Evolutionary conservation across 2,888 invertebrate genomes (phyloP), one percentile per base, ranked within the genome.

Genomic region (Eledone cirrhosa): DNA sequence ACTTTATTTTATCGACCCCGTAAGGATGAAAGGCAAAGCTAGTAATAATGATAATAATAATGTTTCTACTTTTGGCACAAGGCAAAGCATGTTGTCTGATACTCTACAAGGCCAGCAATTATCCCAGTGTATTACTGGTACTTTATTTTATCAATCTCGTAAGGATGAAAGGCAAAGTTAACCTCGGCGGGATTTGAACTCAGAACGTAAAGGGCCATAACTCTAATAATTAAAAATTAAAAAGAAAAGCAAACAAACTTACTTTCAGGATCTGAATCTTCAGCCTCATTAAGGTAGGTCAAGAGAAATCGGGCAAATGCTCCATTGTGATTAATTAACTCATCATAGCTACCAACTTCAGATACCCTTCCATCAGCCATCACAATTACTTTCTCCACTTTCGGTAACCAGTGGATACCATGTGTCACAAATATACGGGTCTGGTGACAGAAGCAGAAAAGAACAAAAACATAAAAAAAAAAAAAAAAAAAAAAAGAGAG

Each of bases 391-490:
- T 95, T 93, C 91, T 98, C 96, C 2, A 96, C 95, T 86, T 95
- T 94, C 0, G 97, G 95, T 85, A 99, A 92, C 91, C 95, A 98
- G 5, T 97, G 96, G 80, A 99, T 94, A 83, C 96, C 95, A 91
- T 99, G 98, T 0, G 99, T 99, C 48, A 99, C 98, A 87, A 99
- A 93, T 63, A 99, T 91, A 81, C 98, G 93, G 0, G 98, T 98
- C 92, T 93, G 84, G n/a, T 80, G 77, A 29, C n/a, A 22, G 77
- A 11, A 67, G 1, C 29, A 8, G 33, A 31, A 67, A 16, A 63
- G 24, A 11, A 63, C 14, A 8, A 59, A 59, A 59, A 13, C 27
- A n/a, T 63, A 65, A 27, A 27, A 65, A 67, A 0, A 29, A 65
- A 65, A 65, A 24, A 1, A 67, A 67, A n/a, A 67, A 27, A 2